These are phyloP conservation scores for Diprion similis DNA, from an alignment of 1,140 invertebrate species.

Conservation along the genomic window DNA sequence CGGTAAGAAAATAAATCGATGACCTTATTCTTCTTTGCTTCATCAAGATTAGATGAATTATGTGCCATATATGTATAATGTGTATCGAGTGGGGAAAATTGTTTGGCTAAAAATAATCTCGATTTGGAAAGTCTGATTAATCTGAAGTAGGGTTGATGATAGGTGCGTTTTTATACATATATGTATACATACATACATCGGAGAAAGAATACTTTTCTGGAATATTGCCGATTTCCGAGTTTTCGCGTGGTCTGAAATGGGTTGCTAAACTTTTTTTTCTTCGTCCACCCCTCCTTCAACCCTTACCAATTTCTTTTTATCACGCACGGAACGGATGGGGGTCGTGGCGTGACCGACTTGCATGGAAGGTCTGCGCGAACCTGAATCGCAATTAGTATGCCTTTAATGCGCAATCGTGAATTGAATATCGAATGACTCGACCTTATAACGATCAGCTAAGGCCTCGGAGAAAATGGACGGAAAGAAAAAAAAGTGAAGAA, in stretches of 20 bases:
- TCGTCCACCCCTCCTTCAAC: background rate
- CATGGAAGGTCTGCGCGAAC: background rate
- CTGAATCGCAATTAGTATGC: conserved; percentile 1
- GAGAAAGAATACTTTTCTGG: background rate
- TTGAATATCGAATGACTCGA: conserved; percentile 3
- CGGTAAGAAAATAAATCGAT: background rate
- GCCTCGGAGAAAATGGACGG: too few species aligned
- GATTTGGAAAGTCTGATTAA: too few species aligned
- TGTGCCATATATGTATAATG: too few species aligned
- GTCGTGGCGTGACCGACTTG: background rate
- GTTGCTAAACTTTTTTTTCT: background rate
- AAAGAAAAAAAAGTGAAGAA: too few species aligned
- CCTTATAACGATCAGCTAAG: background rate
- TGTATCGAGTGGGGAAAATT: too few species aligned
- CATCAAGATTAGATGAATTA: too few species aligned
- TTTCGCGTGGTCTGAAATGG: background rate
- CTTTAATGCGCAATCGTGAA: background rate
- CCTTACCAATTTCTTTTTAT: background rate
- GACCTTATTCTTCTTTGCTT: too few species aligned
- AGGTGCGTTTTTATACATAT: too few species aligned
- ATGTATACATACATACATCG: too few species aligned
- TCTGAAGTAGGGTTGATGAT: too few species aligned
- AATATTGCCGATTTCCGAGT: background rate
- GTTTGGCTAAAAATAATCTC: too few species aligned
- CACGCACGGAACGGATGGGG: background rate